Conservation (phyloP, 2,888 invertebrate genomes). For the Amblyjoppa proteus region DNA sequence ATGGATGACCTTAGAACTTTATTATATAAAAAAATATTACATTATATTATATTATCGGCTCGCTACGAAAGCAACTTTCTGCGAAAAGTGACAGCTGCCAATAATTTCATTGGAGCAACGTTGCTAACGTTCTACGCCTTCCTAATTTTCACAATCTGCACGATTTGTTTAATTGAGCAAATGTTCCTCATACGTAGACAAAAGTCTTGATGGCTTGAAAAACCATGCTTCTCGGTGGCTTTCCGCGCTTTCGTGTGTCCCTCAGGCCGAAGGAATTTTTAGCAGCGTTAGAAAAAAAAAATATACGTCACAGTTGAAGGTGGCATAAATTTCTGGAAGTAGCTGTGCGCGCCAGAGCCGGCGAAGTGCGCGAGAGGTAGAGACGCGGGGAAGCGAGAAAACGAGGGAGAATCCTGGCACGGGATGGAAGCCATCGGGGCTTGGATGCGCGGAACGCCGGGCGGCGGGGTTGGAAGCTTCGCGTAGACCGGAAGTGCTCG, state of each 20-base stretch:
- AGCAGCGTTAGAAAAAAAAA: slow-evolving; percentile 10
- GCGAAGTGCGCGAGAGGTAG: slow-evolving; percentile 51
- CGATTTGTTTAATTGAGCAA: too few species aligned
- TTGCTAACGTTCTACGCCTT: too few species aligned
- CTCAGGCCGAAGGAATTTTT: slow-evolving; percentile 1
- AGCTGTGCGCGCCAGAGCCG: neutral
- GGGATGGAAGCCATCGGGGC: slow-evolving; percentile 69
- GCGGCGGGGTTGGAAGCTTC: neutral
- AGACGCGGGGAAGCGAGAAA: slow-evolving; percentile 69
- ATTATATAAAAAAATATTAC: too few species aligned
- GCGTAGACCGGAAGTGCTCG: slow-evolving; percentile 78
- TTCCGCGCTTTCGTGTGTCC: too few species aligned
- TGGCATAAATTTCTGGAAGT: slow-evolving; percentile 49
- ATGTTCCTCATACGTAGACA: too few species aligned
- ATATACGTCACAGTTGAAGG: slow-evolving; percentile 15
- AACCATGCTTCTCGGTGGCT: neutral
- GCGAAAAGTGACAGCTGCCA: too few species aligned
- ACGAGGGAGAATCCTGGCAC: slow-evolving; percentile 78
- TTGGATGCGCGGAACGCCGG: slow-evolving; percentile 67
- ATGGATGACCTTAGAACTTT: too few species aligned
- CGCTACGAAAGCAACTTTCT: too few species aligned
- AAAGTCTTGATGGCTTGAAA: neutral
- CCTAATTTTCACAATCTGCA: too few species aligned
- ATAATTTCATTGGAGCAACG: too few species aligned
- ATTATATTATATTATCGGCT: too few species aligned